These are phyloP conservation scores for Stenichneumon culpator DNA, from an alignment of 2,888 invertebrate species.

Conservation along the genomic window DNA sequence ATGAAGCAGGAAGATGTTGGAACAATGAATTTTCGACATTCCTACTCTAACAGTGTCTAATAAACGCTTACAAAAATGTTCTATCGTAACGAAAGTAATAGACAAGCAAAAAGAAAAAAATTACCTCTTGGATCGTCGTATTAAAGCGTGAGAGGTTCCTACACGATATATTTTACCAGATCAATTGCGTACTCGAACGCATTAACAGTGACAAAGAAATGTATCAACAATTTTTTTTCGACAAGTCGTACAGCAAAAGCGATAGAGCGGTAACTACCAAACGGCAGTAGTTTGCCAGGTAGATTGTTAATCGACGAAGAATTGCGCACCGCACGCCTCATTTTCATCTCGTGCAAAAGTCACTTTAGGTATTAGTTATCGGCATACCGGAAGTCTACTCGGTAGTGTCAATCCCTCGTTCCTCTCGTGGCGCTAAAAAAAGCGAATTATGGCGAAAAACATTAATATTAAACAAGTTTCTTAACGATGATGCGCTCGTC, in stretches of 20 bases:
- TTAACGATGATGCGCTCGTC: conserved; percentile 52
- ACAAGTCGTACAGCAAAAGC: neutral
- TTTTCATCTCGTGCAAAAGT: conserved; percentile 4
- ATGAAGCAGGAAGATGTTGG: neutral
- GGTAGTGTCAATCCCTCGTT: conserved; percentile 11
- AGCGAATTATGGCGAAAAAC: neutral
- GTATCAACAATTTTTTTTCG: neutral
- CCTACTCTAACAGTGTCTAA: neutral
- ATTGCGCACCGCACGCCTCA: conserved; percentile 29
- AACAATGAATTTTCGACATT: neutral
- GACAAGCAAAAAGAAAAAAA: neutral
- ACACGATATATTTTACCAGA: neutral
- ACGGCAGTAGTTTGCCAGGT: conserved; percentile 8
- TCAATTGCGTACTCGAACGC: no score
- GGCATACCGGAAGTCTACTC: neutral
- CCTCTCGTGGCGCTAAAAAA: neutral
- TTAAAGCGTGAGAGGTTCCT: neutral
- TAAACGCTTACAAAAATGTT: neutral
- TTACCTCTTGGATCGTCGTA: neutral
- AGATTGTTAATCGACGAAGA: conserved; percentile 23
- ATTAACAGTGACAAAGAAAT: neutral
- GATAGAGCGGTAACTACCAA: neutral
- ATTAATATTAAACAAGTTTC: conserved; percentile 10
- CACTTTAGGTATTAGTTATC: neutral
- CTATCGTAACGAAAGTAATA: neutral